phyloP scores from a whole-genome alignment of 2,888 invertebrate genomes.

The Dolomedes plantarius region DNA sequence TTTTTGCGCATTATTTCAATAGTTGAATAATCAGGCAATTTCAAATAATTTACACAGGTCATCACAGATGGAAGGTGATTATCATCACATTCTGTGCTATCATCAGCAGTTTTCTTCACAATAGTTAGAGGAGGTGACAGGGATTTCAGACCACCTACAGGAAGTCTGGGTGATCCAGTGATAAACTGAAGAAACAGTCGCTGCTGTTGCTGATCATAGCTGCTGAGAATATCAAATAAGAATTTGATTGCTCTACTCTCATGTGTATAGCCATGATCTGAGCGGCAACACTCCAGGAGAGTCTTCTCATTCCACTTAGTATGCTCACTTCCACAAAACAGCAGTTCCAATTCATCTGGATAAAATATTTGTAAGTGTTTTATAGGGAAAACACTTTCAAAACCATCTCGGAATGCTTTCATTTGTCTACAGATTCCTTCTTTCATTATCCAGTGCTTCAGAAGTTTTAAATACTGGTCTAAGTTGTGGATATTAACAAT shows the following conservation, averaged over 20 bases:
- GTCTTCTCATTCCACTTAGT: constrained; percentile 88
- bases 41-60: constrained; percentile 99
- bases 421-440: constrained; percentile 97
- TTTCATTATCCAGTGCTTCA: constrained; percentile 94
- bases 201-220: constrained; percentile 92
- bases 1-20: constrained; percentile 95
- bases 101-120: constrained; percentile 95
- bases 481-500: constrained; percentile 94
- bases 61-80: constrained; percentile 99
- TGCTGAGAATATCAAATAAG: constrained; percentile 93
- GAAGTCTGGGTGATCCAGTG: constrained; percentile 97
- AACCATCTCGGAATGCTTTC: constrained; percentile 97
- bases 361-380: constrained; percentile 93
- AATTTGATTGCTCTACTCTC: constrained; percentile 96
- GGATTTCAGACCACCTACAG: constrained; percentile 97
- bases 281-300: constrained; percentile 94
- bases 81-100: constrained; percentile 92
- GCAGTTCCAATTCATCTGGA: constrained; percentile 86
- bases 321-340: constrained; percentile 79
- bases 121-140: constrained; percentile 97
- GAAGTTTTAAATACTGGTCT: constrained; percentile 88
- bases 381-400: constrained; percentile 95
- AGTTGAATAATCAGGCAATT: constrained; percentile 97
- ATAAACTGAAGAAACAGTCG: constrained; percentile 98
- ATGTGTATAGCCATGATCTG: constrained; percentile 97